A percentile compares a stretch with the other conserved stretches of the same genome.
Evolutionary conservation across 1,140 invertebrate species (phyloP).

Genomic region (Bactericera cockerelli): DNA sequence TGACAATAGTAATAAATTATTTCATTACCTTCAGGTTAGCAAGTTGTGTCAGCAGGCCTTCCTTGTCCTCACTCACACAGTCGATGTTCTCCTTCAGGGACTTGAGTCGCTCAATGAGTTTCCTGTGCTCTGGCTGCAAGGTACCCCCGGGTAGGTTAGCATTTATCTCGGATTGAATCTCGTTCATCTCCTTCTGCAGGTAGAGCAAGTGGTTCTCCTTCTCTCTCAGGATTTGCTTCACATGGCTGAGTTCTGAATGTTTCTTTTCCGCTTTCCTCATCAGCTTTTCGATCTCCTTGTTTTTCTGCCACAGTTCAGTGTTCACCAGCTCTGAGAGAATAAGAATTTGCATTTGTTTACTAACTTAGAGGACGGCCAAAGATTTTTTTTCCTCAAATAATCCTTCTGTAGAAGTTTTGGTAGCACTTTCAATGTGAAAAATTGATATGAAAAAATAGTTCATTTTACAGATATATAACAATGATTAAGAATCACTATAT

Average conservation of each 20-base stretch:
- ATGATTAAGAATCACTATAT: too few species aligned
- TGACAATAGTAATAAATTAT: too few species aligned
- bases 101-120: constrained; percentile 2
- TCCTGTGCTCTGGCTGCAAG: neutral
- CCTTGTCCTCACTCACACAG: constrained; percentile 4
- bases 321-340: constrained; percentile 49
- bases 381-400: neutral
- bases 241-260: constrained; percentile 24
- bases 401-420: too few species aligned
- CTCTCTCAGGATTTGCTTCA: constrained; percentile 24
- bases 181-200: constrained; percentile 27
- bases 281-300: constrained; percentile 49
- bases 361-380: too few species aligned
- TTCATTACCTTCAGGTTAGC: too few species aligned
- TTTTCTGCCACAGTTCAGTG: constrained; percentile 52
- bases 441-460: too few species aligned
- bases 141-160: too few species aligned
- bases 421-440: too few species aligned
- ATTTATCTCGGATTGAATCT: constrained; percentile 19
- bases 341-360: too few species aligned
- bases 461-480: too few species aligned
- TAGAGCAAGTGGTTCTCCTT: constrained; percentile 27
- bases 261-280: constrained; percentile 26
- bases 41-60: neutral
- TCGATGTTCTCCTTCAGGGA: constrained; percentile 9